These are phyloP conservation scores for Patiria pectinifera DNA, from an alignment of 53 echinoderm and acorn worm species.

Conservation along the genomic window DNA sequence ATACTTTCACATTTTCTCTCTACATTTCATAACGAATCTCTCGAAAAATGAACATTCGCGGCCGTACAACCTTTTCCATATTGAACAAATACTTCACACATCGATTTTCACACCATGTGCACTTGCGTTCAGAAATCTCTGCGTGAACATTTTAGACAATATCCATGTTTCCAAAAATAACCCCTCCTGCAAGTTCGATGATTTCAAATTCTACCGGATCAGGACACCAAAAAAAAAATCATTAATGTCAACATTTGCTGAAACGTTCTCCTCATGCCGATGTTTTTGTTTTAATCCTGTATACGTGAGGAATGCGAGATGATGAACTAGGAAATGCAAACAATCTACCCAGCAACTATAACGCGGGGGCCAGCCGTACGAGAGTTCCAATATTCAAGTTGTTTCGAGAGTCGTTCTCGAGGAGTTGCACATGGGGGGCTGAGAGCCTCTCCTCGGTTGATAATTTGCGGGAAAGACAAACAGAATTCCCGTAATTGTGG, in stretches of 20 bases:
- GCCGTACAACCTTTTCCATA: too few species aligned
- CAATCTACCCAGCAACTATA: background rate
- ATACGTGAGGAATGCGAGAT: background rate
- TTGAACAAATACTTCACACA: too few species aligned
- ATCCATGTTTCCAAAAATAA: background rate
- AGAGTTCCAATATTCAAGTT: slow-evolving; percentile 48
- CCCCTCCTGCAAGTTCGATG: background rate
- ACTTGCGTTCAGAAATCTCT: background rate
- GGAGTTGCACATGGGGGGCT: slow-evolving; percentile 1
- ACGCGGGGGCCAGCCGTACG: background rate
- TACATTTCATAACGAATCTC: background rate
- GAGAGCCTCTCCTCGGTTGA: slow-evolving; percentile 44
- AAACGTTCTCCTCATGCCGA: background rate
- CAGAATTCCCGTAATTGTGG: slow-evolving; percentile 43
- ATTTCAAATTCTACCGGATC: background rate
- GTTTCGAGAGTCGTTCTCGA: slow-evolving; percentile 25
- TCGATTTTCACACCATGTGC: background rate
- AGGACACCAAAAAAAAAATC: background rate
- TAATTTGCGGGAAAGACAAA: slow-evolving; percentile 56
- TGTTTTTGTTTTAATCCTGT: background rate
- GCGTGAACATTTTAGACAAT: too few species aligned
- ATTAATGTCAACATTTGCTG: background rate
- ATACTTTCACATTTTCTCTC: too few species aligned
- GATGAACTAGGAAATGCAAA: slow-evolving; percentile 1
- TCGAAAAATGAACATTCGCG: background rate